Evolutionary conservation across 1,140 invertebrate species (phyloP).

Genomic region (Drosophila kikkawai): DNA sequence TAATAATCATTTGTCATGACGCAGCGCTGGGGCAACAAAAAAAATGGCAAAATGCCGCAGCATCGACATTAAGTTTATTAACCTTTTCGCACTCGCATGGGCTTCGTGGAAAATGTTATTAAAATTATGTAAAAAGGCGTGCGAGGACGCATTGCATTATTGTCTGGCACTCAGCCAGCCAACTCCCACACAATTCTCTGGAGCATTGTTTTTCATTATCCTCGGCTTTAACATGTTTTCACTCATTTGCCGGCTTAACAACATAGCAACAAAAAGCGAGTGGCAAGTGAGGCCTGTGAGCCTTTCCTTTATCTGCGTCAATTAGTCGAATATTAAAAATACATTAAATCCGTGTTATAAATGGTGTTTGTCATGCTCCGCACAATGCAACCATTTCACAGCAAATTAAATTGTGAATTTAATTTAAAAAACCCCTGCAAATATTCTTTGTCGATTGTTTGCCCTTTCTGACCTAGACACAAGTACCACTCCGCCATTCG

Average conservation of each 20-base stretch:
- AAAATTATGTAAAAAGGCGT: slow-evolving; percentile 47
- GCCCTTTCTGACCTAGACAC: slow-evolving; percentile 46
- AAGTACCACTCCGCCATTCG: slow-evolving; percentile 31
- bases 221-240: slow-evolving; percentile 67
- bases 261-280: slow-evolving; percentile 19
- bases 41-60: slow-evolving; percentile 35
- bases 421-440: slow-evolving; percentile 18
- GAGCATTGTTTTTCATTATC: slow-evolving; percentile 70
- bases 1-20: slow-evolving; percentile 77
- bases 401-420: slow-evolving; percentile 53
- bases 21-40: slow-evolving; percentile 10
- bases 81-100: slow-evolving; percentile 67
- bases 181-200: slow-evolving; percentile 8
- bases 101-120: slow-evolving; percentile 59
- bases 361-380: slow-evolving; percentile 42
- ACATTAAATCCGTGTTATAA: slow-evolving; percentile 72
- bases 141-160: slow-evolving; percentile 34
- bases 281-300: slow-evolving; percentile 34
- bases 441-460: slow-evolving; percentile 28
- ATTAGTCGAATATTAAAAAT: slow-evolving; percentile 82
- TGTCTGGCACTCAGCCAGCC: slow-evolving; percentile 18
- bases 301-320: slow-evolving; percentile 69
- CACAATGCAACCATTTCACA: slow-evolving; percentile 33
- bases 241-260: slow-evolving; percentile 56
- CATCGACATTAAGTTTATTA: slow-evolving; percentile 76